Conservation (phyloP, 2,113 vertebrate species). For the Lepisosteus osseus region DNA sequence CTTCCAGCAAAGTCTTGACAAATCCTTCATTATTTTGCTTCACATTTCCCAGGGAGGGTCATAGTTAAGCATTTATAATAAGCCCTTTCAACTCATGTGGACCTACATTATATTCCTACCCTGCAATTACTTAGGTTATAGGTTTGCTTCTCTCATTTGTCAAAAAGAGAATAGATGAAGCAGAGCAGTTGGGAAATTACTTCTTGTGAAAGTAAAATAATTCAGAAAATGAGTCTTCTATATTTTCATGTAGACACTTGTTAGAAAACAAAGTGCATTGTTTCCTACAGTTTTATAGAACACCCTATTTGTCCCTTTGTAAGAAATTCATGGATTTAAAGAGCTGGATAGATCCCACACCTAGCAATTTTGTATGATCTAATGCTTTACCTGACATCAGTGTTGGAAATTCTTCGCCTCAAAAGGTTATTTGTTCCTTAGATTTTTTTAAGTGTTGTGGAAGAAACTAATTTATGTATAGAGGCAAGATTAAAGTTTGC, state of each 20-base stretch:
- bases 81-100: slow-evolving; percentile 27
- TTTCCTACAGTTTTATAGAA: too few species aligned
- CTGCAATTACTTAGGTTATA: slow-evolving; percentile 38
- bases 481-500: too few species aligned
- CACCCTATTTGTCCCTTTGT: too few species aligned
- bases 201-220: slow-evolving; percentile 5
- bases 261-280: not conserved
- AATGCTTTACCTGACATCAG: too few species aligned
- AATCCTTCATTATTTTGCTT: slow-evolving; percentile 30
- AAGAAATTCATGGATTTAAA: too few species aligned
- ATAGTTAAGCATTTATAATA: slow-evolving; percentile 34
- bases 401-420: too few species aligned
- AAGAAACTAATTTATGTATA: too few species aligned
- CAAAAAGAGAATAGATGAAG: not conserved
- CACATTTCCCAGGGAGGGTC: slow-evolving; percentile 31
- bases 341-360: too few species aligned
- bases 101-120: slow-evolving; percentile 23
- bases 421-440: too few species aligned
- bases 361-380: too few species aligned
- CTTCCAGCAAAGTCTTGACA: slow-evolving; percentile 34
- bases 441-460: too few species aligned
- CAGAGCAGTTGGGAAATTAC: not conserved
- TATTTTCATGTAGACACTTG: slow-evolving; percentile 14
- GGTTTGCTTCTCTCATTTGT: slow-evolving; percentile 31
- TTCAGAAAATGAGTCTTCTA: slow-evolving; percentile 3